These are phyloP conservation scores for Diplazon laetatorius DNA, from an alignment of 2,888 invertebrate species.

Conservation along the genomic window DNA sequence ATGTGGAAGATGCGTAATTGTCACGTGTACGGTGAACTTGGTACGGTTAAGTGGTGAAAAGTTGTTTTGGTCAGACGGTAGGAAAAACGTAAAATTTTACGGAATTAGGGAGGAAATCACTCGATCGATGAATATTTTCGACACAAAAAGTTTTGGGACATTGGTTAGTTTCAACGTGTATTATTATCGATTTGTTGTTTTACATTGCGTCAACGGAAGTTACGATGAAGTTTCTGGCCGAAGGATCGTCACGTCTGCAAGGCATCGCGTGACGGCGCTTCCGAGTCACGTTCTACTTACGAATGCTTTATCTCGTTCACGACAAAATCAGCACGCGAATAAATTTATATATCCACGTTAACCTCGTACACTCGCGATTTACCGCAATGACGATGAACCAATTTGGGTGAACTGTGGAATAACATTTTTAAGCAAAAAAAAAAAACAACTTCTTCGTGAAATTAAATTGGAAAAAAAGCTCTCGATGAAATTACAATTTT, in stretches of 20 bases:
- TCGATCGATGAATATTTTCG: too few relatives aligned
- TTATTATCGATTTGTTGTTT: conserved; percentile 25
- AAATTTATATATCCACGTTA: conserved; percentile 42
- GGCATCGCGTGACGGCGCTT: conserved; percentile 41
- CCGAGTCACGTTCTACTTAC: conserved; percentile 18
- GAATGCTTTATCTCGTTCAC: conserved; percentile 44
- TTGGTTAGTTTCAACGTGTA: background rate
- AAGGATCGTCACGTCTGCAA: conserved; percentile 31
- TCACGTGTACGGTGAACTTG: conserved; percentile 28
- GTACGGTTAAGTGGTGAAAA: conserved; percentile 45
- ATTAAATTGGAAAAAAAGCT: too few relatives aligned
- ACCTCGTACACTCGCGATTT: background rate
- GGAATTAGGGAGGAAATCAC: too few relatives aligned
- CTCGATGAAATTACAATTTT: too few relatives aligned
- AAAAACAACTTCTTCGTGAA: background rate
- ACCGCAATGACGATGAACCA: conserved; percentile 7
- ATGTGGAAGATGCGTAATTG: conserved; percentile 1
- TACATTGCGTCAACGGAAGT: conserved; percentile 17
- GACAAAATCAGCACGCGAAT: conserved; percentile 51
- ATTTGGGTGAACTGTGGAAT: background rate
- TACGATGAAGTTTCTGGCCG: conserved; percentile 30
- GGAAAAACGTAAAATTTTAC: background rate
- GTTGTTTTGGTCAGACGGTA: conserved; percentile 46
- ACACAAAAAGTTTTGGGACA: background rate
- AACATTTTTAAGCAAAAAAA: too few relatives aligned